Evolutionary conservation across 2,113 vertebrate species (phyloP).

Genomic region (Trichechus manatus): DNA sequence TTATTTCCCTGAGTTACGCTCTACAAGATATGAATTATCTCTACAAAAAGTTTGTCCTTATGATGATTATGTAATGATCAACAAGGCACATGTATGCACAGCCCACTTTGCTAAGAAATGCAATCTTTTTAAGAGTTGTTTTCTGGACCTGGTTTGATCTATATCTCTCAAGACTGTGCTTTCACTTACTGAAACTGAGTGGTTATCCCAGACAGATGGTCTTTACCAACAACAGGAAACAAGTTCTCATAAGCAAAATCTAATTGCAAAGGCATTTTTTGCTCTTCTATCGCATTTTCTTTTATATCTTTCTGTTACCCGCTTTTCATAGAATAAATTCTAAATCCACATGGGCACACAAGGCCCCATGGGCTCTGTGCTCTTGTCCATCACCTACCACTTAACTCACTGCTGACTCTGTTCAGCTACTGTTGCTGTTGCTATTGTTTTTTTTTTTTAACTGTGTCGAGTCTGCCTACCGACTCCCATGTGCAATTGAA

Average conservation of each 20-base stretch:
- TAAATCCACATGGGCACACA: background rate
- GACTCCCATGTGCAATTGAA: background rate
- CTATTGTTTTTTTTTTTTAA: background rate
- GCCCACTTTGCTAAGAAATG: slow-evolving; percentile 21
- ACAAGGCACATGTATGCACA: background rate
- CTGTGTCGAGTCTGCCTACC: background rate
- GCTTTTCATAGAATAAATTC: slow-evolving; percentile 29
- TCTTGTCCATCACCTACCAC: background rate
- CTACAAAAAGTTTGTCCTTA: background rate
- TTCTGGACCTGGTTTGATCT: slow-evolving; percentile 64
- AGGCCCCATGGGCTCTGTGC: background rate
- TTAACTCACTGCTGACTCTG: background rate
- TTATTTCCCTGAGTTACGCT: background rate
- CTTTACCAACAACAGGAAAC: slow-evolving; percentile 52
- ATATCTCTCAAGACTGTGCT: slow-evolving; percentile 27
- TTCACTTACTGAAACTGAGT: slow-evolving; percentile 70
- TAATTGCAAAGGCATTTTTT: slow-evolving; percentile 51
- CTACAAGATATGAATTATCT: slow-evolving; percentile 3
- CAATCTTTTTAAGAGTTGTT: slow-evolving; percentile 58
- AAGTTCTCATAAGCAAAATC: slow-evolving; percentile 64
- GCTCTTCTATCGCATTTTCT: background rate
- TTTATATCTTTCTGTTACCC: background rate
- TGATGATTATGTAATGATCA: slow-evolving; percentile 41
- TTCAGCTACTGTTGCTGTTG: background rate
- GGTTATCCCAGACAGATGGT: slow-evolving; percentile 74